Base-by-base conservation (phyloP, 2,113 vertebrate genomes). In the Heterotis niloticus region DNA sequence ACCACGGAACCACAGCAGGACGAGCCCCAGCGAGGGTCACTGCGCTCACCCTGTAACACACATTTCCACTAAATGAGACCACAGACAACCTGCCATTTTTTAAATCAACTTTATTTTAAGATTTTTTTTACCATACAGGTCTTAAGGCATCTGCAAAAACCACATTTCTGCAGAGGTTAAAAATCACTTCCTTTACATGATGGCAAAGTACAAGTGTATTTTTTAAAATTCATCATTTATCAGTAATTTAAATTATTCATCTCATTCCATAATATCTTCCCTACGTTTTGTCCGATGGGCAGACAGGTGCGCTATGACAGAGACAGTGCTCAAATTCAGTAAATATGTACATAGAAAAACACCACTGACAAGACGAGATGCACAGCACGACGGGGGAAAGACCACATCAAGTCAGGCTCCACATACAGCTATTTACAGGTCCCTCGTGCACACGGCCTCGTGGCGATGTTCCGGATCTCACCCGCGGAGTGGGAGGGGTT, bases 311-410 rank as follows among this genome's bases (percentile, higher is more conserved):
- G 89, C 91, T 89, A 90, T 87, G 88, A 93, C 89, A 91, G 87
- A 92, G 89, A 93, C 92, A 92, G 93, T 92, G 76, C 82, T 85
- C 93, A 93, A 93, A 92, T 92, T 92, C 92, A 92, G 92, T 93
- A 93, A 95, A 91, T 96, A 96, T 95, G 92, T 96, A 95, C 94
- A 96, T 79, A 94, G 90, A 92, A 67, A 94, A 92, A 92, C 91
- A 94, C 91, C 90, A 89, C 79, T 75, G 75, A 79, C 78, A 85
- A 79, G 82, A 91, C 90, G 90, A 92, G 92, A 91, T 84, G 88
- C 93, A 95, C 93, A 89, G 87, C 88, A 92, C 89, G 80, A 87
- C 70, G 92, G 84, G 88, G 87, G 87, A 91, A 91, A 80, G 88
- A 90, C 88, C 90, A 88, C 90, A 90, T 88, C 83, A 84, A 91